Evolutionary conservation across 2,797 vertebrate species (phyloP).

Genomic region (Pteropus rufus): DNA sequence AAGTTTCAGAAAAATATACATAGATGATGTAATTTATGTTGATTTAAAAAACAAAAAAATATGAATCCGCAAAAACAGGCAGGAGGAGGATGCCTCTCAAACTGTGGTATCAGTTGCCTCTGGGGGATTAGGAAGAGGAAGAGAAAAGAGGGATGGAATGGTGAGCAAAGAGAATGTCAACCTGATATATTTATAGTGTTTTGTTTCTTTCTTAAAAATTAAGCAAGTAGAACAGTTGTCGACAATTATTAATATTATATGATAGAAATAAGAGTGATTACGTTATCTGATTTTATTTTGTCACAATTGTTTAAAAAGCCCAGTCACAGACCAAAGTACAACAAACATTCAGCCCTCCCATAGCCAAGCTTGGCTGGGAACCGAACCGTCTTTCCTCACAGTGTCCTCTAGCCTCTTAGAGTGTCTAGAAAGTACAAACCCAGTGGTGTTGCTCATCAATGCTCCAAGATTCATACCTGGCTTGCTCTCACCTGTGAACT

Average conservation of each 20-base stretch:
- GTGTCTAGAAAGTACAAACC: not conserved
- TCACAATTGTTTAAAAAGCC: not conserved
- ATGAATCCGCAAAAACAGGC: not conserved
- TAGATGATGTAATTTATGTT: not conserved
- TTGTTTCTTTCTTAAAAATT: not conserved
- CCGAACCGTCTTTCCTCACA: not conserved
- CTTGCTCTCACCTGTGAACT: not conserved
- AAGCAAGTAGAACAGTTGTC: not conserved
- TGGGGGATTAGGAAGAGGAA: not conserved
- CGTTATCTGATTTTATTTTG: not conserved
- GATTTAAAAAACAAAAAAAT: not conserved
- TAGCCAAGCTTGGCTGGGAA: not conserved
- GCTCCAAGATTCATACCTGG: not conserved
- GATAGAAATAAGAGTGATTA: not conserved
- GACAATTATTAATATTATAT: not conserved
- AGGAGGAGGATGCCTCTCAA: not conserved
- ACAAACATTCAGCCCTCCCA: not conserved
- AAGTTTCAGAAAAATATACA: not conserved
- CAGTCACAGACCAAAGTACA: not conserved
- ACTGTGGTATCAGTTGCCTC: not conserved
- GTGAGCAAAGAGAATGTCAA: not conserved
- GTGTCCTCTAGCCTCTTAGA: not conserved
- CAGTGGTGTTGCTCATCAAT: not conserved
- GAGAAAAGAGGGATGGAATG: not conserved
- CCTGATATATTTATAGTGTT: not conserved